Conservation (phyloP, 2,888 invertebrate genomes). For the Endotricha flammealis region DNA sequence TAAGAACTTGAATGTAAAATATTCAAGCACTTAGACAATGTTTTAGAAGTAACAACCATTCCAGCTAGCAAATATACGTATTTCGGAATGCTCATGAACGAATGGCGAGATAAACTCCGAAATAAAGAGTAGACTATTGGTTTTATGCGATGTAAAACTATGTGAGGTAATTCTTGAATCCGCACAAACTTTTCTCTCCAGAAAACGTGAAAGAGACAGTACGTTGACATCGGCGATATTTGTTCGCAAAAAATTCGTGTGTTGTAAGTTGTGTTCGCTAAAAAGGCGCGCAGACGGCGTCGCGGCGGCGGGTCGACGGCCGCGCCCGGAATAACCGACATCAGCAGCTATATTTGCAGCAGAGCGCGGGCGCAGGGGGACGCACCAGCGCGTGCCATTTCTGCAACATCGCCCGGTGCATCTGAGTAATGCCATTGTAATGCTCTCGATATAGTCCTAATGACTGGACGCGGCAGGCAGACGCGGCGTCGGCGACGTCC, state of each 20-base stretch:
- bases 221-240: constrained; percentile 65
- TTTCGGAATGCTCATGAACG: too few relatives aligned
- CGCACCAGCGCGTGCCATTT: constrained; percentile 70
- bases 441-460: constrained; percentile 71
- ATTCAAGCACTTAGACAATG: too few relatives aligned
- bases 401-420: constrained; percentile 75
- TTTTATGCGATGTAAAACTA: constrained; percentile 19
- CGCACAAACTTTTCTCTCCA: constrained; percentile 25
- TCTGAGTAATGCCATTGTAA: constrained; percentile 78
- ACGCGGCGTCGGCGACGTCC: constrained; percentile 58
- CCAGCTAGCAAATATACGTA: too few relatives aligned
- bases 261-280: constrained; percentile 69
- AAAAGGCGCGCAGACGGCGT: constrained; percentile 77
- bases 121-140: too few relatives aligned
- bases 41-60: too few relatives aligned
- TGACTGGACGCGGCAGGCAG: constrained; percentile 53
- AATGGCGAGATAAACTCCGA: too few relatives aligned
- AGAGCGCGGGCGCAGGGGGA: constrained; percentile 56
- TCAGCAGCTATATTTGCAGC: constrained; percentile 76
- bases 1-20: too few relatives aligned
- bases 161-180: constrained; percentile 14
- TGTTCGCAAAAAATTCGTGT: constrained; percentile 65
- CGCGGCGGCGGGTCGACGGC: constrained; percentile 76
- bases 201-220: constrained; percentile 46
- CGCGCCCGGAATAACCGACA: constrained; percentile 75